Evolutionary conservation across 1,140 invertebrate genomes (phyloP).

Genomic region (Cydia strobilella): DNA sequence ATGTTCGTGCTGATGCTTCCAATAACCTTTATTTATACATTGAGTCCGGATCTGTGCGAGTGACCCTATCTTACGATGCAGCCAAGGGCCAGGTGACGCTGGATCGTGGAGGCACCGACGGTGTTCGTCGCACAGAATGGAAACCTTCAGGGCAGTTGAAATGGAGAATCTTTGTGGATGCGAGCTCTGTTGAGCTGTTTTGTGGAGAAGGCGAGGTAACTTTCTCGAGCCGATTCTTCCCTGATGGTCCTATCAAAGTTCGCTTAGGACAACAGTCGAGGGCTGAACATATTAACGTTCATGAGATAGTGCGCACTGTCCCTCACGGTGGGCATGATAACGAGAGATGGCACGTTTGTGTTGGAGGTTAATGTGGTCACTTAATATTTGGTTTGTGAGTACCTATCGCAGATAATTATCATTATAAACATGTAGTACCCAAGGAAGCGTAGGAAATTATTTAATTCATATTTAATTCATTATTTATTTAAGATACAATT

Average conservation of each 20-base stretch:
- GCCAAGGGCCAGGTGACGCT: conserved; percentile 44
- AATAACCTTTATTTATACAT: conserved; percentile 47
- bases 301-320: conserved; percentile 48
- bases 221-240: conserved; percentile 66
- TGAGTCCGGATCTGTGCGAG: conserved; percentile 44
- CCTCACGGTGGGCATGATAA: not conserved
- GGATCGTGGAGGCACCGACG: conserved; percentile 57
- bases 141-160: conserved; percentile 47
- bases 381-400: no score
- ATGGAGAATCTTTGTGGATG: conserved; percentile 60
- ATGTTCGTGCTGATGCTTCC: conserved; percentile 39
- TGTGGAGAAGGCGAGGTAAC: conserved; percentile 68
- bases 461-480: no score
- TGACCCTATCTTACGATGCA: conserved; percentile 47
- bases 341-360: not conserved
- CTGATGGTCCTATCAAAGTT: conserved; percentile 45
- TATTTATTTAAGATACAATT: no score
- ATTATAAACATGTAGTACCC: no score
- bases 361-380: not conserved
- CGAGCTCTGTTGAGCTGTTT: conserved; percentile 72
- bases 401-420: no score
- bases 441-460: no score
- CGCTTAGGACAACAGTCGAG: conserved; percentile 41
- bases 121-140: conserved; percentile 55
- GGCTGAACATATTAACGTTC: conserved; percentile 45